Evolutionary conservation across 2,113 vertebrate species (phyloP).

Genomic region (Steatornis caripensis): DNA sequence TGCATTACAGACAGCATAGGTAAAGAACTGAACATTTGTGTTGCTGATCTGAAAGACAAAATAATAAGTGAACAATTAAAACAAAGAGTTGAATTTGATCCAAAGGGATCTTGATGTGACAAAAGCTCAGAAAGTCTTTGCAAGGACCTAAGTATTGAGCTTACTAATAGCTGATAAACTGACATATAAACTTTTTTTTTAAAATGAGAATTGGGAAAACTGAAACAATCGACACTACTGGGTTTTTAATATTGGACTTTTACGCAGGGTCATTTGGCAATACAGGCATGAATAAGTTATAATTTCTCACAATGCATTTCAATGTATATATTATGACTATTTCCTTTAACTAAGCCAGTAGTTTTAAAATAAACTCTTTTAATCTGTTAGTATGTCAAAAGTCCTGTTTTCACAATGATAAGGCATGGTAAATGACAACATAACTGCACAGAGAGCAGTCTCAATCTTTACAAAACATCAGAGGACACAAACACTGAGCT

Average conservation of each 20-base stretch:
- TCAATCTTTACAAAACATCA: neutral
- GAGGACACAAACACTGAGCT: neutral
- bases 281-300: neutral
- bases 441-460: neutral
- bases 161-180: neutral
- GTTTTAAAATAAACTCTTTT: neutral
- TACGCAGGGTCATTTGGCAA: neutral
- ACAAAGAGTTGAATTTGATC: neutral
- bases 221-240: neutral
- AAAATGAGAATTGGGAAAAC: neutral
- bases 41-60: neutral
- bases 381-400: neutral
- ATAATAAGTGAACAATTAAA: neutral
- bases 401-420: neutral
- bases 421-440: neutral
- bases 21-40: neutral
- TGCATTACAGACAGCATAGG: neutral
- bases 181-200: neutral
- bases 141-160: neutral
- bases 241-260: neutral
- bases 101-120: neutral
- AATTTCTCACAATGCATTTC: neutral
- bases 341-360: neutral
- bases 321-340: neutral
- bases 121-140: neutral